Percentiles rank a stretch among this genome's conserved stretches.
These are phyloP conservation scores for Ectemnius cavifrons DNA, from an alignment of 2,888 invertebrate genomes.

Conservation along the genomic window DNA sequence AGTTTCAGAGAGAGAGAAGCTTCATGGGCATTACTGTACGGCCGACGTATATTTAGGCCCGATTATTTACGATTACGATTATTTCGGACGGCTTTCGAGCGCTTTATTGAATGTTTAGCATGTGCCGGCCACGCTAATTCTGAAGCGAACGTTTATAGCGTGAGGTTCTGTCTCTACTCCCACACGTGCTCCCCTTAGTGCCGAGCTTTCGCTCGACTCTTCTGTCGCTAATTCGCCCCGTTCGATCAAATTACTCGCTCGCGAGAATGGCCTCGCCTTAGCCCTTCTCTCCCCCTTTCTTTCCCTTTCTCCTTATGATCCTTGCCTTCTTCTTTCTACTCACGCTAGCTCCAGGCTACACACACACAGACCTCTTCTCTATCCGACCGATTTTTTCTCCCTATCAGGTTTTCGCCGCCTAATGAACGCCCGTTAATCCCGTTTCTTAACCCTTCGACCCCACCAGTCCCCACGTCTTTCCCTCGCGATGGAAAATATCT, in stretches of 20 bases:
- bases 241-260: constrained; percentile 59
- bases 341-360: not conserved
- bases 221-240: constrained; percentile 59
- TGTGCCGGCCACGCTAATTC: constrained; percentile 73
- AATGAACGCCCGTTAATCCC: constrained; percentile 54
- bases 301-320: constrained; percentile 5
- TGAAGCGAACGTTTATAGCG: constrained; percentile 67
- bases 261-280: constrained; percentile 42
- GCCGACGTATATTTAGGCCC: constrained; percentile 72
- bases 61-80: constrained; percentile 77
- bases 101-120: constrained; percentile 75
- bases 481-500: constrained; percentile 38
- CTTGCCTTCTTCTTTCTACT: not conserved
- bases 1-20: constrained; percentile 29
- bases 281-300: constrained; percentile 5
- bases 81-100: constrained; percentile 73
- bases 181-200: constrained; percentile 57
- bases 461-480: not conserved
- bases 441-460: constrained; percentile 46
- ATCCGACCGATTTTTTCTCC: constrained; percentile 7
- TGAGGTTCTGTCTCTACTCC: constrained; percentile 55
- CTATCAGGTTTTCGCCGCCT: constrained; percentile 43
- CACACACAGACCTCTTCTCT: no score
- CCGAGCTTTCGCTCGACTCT: constrained; percentile 43
- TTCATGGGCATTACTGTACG: constrained; percentile 57